Conservation (phyloP, 2,797 vertebrate genomes). For the Molossus molossus region DNA sequence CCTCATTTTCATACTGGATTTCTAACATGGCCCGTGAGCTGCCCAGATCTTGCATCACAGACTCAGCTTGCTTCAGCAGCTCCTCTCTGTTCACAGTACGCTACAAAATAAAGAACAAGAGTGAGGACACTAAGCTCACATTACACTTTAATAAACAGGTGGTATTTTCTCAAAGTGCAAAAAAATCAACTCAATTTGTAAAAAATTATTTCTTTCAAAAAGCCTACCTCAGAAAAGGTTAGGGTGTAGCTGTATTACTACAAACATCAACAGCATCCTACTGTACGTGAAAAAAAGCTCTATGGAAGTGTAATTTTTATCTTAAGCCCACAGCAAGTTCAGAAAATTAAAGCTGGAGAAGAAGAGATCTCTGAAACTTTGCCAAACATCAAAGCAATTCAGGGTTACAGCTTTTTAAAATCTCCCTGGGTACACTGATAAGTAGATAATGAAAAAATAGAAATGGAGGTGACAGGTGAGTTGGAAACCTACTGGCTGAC, state of each 20-base stretch:
- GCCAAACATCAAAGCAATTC: not conserved
- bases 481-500: not conserved
- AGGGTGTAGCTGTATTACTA: not conserved
- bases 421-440: not conserved
- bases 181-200: not conserved
- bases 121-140: not conserved
- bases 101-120: conserved; percentile 86
- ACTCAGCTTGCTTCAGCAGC: conserved; percentile 98
- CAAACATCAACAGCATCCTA: not conserved
- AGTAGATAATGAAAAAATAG: not conserved
- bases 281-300: conserved; percentile 2
- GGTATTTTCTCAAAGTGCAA: not conserved
- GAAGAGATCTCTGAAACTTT: not conserved
- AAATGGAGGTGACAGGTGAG: not conserved
- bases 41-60: conserved; percentile 99
- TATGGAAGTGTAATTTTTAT: not conserved
- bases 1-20: conserved; percentile 99
- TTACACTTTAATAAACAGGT: not conserved
- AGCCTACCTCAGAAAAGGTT: not conserved
- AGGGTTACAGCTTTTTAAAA: not conserved
- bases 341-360: conserved; percentile 28
- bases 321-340: not conserved
- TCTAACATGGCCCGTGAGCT: conserved; percentile 99
- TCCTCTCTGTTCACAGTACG: conserved; percentile 99
- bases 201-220: conserved; percentile 45